These are phyloP conservation scores for Phanerotoma sp. DNA, from an alignment of 2,888 invertebrate genomes.

Conservation along the genomic window DNA sequence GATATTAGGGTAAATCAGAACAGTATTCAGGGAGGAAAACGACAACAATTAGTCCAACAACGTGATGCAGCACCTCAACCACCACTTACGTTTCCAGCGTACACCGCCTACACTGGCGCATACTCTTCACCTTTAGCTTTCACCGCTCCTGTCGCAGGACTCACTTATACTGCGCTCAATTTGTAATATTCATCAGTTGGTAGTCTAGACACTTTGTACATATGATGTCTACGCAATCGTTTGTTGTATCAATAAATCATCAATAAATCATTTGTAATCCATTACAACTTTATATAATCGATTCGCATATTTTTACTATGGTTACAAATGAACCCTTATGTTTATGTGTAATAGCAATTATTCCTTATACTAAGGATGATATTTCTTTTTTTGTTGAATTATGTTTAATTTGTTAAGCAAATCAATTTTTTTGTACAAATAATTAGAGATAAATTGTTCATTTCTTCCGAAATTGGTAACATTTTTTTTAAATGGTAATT, in stretches of 20 bases:
- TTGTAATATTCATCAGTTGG: constrained; percentile 18
- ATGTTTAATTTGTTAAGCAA: too few species aligned
- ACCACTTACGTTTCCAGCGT: constrained; percentile 40
- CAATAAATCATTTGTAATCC: constrained; percentile 18
- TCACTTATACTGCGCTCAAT: constrained; percentile 43
- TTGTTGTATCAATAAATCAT: neutral
- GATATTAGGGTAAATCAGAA: too few species aligned
- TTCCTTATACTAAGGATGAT: neutral
- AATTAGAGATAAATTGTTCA: too few species aligned
- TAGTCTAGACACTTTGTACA: constrained; percentile 1
- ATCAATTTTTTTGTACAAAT: too few species aligned
- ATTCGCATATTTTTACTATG: neutral
- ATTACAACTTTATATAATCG: neutral
- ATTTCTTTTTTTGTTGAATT: too few species aligned
- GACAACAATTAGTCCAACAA: constrained; percentile 35
- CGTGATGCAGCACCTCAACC: constrained; percentile 34
- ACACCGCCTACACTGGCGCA: constrained; percentile 44
- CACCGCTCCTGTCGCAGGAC: constrained; percentile 42
- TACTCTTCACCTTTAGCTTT: constrained; percentile 50
- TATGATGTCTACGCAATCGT: constrained; percentile 8
- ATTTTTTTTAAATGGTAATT: too few species aligned
- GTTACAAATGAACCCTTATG: neutral
- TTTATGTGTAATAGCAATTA: too few species aligned
- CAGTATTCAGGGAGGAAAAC: too few species aligned
- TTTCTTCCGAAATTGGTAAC: too few species aligned